These are phyloP conservation scores for Ceratina japonica DNA, from an alignment of 1,140 invertebrate species.

Conservation along the genomic window DNA sequence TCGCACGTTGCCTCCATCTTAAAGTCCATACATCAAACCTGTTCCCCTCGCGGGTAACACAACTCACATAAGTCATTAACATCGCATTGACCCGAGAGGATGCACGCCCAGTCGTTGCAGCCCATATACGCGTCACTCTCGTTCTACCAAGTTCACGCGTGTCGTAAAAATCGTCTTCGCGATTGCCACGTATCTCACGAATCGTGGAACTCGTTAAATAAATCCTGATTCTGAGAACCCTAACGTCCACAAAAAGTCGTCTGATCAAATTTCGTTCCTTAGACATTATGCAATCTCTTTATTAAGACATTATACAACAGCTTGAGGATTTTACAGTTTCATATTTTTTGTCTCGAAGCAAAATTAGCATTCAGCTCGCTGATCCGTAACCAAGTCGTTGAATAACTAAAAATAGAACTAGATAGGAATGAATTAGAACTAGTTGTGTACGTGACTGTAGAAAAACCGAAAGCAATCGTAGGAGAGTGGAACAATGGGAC, in stretches of 20 bases:
- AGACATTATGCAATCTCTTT: background rate
- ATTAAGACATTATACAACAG: background rate
- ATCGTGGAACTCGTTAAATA: background rate
- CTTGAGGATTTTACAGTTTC: background rate
- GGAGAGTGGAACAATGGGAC: background rate
- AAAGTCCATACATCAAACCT: constrained; percentile 28
- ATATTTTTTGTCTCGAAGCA: background rate
- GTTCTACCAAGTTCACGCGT: constrained; percentile 58
- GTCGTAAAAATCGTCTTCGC: background rate
- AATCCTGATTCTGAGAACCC: too few relatives aligned
- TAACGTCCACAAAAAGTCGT: too few relatives aligned
- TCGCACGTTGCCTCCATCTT: constrained; percentile 10
- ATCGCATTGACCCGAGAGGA: constrained; percentile 37
- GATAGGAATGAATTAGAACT: background rate
- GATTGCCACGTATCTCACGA: background rate
- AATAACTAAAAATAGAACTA: background rate
- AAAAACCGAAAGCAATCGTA: background rate
- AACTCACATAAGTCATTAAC: constrained; percentile 52
- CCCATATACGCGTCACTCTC: constrained; percentile 63
- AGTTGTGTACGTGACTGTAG: background rate
- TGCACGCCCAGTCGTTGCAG: constrained; percentile 47
- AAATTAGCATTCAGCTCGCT: background rate
- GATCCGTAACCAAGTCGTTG: background rate
- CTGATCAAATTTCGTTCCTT: too few relatives aligned
- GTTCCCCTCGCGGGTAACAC: constrained; percentile 28